Conservation (phyloP, 2,888 invertebrate species). For the Baccha elongata region DNA sequence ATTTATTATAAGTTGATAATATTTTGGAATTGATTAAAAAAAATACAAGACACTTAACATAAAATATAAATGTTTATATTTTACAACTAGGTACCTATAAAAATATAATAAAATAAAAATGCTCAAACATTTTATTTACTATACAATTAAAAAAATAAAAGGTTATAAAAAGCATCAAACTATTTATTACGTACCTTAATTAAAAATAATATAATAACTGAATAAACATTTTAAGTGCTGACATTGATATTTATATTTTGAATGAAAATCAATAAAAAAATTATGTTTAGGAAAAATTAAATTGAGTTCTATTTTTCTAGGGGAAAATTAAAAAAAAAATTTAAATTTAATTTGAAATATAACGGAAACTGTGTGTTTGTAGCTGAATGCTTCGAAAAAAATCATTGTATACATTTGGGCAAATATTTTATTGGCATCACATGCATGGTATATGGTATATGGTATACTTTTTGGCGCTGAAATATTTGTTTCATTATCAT, state of each 20-base stretch:
- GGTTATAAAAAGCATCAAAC: not conserved
- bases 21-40: conserved; percentile 18
- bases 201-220: conserved; percentile 4
- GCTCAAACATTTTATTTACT: conserved; percentile 47
- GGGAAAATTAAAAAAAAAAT: too few species aligned
- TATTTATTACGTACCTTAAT: conserved; percentile 1
- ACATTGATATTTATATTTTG: conserved; percentile 53
- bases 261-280: conserved; percentile 35
- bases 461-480: not conserved
- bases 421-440: too few species aligned
- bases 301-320: too few species aligned
- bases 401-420: too few species aligned
- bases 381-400: not conserved
- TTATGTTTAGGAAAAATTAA: conserved; percentile 4
- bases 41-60: not conserved
- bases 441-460: too few species aligned
- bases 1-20: not conserved
- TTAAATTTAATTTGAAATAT: not conserved
- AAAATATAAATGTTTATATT: not conserved
- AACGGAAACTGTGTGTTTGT: not conserved
- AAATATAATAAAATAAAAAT: conserved; percentile 17
- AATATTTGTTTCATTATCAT: too few species aligned
- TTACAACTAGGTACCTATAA: not conserved
- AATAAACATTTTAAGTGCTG: conserved; percentile 24
- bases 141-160: not conserved